Evolutionary conservation across 2,113 vertebrate genomes (phyloP), one percentile per base, ranked within the genome.

Genomic region (Sinocyclocheilus anshuiensis): DNA sequence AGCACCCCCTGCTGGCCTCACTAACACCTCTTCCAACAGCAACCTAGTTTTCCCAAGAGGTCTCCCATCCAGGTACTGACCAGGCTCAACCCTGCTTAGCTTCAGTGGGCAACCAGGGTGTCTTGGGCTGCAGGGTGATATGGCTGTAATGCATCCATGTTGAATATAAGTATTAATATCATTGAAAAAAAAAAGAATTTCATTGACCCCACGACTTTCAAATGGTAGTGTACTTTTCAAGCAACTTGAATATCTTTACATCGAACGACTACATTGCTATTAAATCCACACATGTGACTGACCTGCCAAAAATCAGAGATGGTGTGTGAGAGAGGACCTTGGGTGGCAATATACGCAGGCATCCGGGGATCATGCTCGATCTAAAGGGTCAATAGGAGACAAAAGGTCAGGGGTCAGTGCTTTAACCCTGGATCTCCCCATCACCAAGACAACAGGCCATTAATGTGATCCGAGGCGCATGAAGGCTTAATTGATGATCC

Each of bases 271-370:
- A 50, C 39, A 45, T 77, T 22, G 26, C 48, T 81, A 39, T 65
- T 36, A 33, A 36, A 74, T 59, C 53, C 53, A 81, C 63, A 87
- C 61, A 55, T 8, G 42, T 53, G 13, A 77, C 93, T 90, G 82
- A 97, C 98, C 96, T 99, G 98, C 98, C 98, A 99, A 95, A 99
- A 99, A 94, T 99, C 98, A 4, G 98, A 95, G 18, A 99, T 99
- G 87, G 98, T 99, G 90, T 99, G 98, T 2, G 98, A 97, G 88
- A 99, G 94, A 0, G 98, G 97, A 1, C 98, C 98, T 91, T 99
- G 98, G 0, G 98, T 99, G 89, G 97, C 97, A 12, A 99, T 98
- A 93, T 99, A 99, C 0, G 98, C 97, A 0, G 97, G 97, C 97
- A 99, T 99, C 91, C 97, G 95, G 1, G 98, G 98, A 89, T 99